phyloP scores from a whole-genome alignment of 2,797 vertebrate genomes.

The Streptopelia turtur region DNA sequence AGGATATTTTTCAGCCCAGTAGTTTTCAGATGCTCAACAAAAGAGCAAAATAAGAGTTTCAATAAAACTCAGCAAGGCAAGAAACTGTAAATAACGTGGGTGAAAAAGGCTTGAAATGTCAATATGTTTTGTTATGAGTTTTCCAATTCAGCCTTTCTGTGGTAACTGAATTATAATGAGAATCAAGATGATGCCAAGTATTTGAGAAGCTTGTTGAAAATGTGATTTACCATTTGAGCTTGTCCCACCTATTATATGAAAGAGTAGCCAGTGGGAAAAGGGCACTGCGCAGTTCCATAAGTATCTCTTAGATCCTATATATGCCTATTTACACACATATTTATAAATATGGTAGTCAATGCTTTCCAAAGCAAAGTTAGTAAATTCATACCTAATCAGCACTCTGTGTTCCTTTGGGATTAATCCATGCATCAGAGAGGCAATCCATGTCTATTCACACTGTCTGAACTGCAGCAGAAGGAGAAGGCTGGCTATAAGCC shows the following conservation, averaged over 20 bases:
- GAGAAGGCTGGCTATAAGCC: background rate
- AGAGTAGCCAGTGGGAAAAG: background rate
- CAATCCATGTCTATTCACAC: background rate
- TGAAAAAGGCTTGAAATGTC: slow-evolving; percentile 73
- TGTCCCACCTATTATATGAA: background rate
- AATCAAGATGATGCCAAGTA: background rate
- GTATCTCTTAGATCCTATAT: background rate
- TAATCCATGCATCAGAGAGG: background rate
- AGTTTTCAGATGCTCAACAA: slow-evolving; percentile 69
- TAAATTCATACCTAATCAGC: background rate
- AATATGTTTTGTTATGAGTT: slow-evolving; percentile 67
- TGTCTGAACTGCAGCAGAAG: background rate
- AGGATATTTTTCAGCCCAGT: slow-evolving; percentile 71
- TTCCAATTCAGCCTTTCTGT: slow-evolving; percentile 44
- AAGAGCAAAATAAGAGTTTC: slow-evolving; percentile 71
- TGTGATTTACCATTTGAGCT: background rate
- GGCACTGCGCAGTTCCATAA: background rate
- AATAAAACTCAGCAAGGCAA: slow-evolving; percentile 72
- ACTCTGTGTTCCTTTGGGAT: background rate
- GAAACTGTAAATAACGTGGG: slow-evolving; percentile 64
- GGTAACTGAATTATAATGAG: slow-evolving; percentile 49
- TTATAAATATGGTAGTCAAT: background rate
- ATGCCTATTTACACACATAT: background rate
- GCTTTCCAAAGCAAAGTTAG: background rate
- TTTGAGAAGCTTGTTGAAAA: slow-evolving; percentile 27